Evolutionary conservation across 2,797 vertebrate genomes (phyloP), one percentile per base, ranked within the genome.

Genomic region (Dryobates pubescens): DNA sequence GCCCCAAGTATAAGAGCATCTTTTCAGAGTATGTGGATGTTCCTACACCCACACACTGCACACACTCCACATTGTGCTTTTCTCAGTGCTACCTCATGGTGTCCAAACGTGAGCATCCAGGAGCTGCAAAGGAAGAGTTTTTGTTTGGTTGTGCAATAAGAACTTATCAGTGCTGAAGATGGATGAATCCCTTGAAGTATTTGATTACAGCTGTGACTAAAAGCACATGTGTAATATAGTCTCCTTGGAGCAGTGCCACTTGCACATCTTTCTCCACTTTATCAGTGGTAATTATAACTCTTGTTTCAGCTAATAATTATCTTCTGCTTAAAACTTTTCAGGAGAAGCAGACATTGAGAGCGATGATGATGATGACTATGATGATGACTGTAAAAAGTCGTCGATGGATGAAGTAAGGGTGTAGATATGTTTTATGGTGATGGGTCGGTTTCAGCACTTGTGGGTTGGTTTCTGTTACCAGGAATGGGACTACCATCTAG

Each of bases 301-400:
- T 65, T 88, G 36, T 72, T 79, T 92, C 83, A 41, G 43, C 59
- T 71, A 65, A 5, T 83, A 94, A 73, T 81, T 76, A 15, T 58
- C 58, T 56, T 96, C 24, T 95, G 59, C 75, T 96, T 96, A 68
- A 89, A 96, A 87, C 92, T 96, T 96, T 96, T 61, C 96, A 99
- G 99, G 98, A 54, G 99, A 99, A 93, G 98, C 98, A 53, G 99
- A 99, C 18, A 98, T 98, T 1, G 99, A 99, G 70, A 99, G 99
- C 9, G 99, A 99, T 14, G 98, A 99, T 4, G 99, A 99, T 2
- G 99, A 99, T 3, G 99, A 99, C 6, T 98, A 99, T 0, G 98
- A 99, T 12, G 99, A 99, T 34, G 99, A 99, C 93, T 98, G 98
- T 97, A 99, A 99, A 97, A 99, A 99, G 93, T 99, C 99, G 70